Base-by-base conservation (phyloP, 2,113 vertebrate genomes). In the Nerophis ophidion region DNA sequence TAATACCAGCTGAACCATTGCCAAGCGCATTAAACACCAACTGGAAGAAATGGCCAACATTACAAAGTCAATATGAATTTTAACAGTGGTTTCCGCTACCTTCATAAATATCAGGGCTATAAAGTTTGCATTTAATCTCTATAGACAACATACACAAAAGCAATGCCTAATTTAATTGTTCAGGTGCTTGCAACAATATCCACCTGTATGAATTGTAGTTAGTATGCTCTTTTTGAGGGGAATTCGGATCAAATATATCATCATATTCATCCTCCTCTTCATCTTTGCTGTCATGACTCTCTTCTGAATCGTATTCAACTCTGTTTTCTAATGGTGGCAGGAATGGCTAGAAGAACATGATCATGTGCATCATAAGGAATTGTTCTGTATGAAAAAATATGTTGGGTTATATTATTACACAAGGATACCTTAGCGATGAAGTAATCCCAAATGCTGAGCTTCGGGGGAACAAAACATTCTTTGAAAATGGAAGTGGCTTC, bases 361-460 rank as follows among this genome's bases (percentile, higher is more conserved):
- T 14, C n/a, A 57, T 7, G 50, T 40, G 6, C 1, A 49, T 33
- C 17, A 60, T 19, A 11, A 54, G 6, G 5, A 68, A 45, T 7
- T 47, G 13, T 13, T 26, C 13, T 8, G 35, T 15, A 34, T 12
- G n/a, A 13, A 47, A 40, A 49, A 14, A 17, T 14, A 26, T n/a
- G 33, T 51, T 38, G 11, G 11, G 34, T 26, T 8, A 34, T 60
- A 45, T 44, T 57, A 44, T 57, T 69, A n/a, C 26, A 40, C 2
- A 69, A 33, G 35, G 13, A 73, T 91, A 98, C 97, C 94, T 98
- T 99, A 55, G 94, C 90, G 65, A 98, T 95, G 60, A 98, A 98
- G 76, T 95, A 99, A 87, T 99, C 97, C 97, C 97, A 99, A 84
- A 98, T 95, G 81, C 97, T 99, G 75, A 99, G 92, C 61, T 97